Conservation (phyloP, 1,140 invertebrate genomes). For the Bradynema listronoti region DNA sequence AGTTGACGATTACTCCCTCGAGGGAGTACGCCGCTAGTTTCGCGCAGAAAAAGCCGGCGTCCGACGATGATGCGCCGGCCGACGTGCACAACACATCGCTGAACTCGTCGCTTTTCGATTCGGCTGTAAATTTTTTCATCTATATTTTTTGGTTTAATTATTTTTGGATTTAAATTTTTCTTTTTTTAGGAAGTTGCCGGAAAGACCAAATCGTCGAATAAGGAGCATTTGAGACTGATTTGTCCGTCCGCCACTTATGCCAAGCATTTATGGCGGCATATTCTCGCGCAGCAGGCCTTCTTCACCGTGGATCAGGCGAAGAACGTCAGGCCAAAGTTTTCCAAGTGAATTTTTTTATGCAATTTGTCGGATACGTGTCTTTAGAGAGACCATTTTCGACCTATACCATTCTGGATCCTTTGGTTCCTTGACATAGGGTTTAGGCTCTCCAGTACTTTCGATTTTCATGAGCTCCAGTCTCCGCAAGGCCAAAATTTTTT, state of each 20-base stretch:
- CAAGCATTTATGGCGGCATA: slow-evolving; percentile 48
- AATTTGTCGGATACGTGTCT: no score
- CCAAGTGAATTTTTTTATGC: slow-evolving; percentile 34
- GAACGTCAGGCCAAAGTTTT: slow-evolving; percentile 47
- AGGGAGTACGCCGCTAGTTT: background rate
- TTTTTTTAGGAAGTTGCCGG: slow-evolving; percentile 29
- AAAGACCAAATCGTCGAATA: slow-evolving; percentile 27
- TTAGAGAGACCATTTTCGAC: slow-evolving; percentile 8
- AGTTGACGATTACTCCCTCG: slow-evolving; percentile 13
- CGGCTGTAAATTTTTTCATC: slow-evolving; percentile 2
- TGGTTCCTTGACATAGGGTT: no score
- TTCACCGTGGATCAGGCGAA: slow-evolving; percentile 42
- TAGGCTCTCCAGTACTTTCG: no score
- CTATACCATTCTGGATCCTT: no score
- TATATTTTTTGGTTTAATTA: slow-evolving; percentile 15
- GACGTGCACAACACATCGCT: slow-evolving; percentile 13
- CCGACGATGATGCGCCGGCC: background rate
- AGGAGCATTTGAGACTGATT: slow-evolving; percentile 38
- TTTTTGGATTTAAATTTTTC: slow-evolving; percentile 21
- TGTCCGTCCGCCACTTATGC: slow-evolving; percentile 45
- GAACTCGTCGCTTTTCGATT: slow-evolving; percentile 13
- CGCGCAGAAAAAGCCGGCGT: slow-evolving; percentile 6
- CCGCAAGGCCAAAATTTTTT: no score
- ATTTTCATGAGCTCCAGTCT: no score
- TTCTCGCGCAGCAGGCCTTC: slow-evolving; percentile 49